Conservation (phyloP, 2,113 vertebrate species). For the Scolopax mira region DNA sequence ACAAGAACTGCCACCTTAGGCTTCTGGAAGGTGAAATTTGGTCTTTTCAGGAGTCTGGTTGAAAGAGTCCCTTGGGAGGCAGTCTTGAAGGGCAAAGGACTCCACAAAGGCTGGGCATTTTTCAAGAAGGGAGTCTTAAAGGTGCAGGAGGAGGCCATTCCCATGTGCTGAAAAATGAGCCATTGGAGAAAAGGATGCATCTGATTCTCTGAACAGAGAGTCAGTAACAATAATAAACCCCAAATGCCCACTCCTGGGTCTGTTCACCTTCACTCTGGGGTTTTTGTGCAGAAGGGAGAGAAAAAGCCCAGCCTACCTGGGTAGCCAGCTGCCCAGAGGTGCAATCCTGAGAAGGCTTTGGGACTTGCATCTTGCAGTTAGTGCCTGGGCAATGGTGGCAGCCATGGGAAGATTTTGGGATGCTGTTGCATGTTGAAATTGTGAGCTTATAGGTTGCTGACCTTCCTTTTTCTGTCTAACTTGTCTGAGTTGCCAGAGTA, state of each 20-base stretch:
- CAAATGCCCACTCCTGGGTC: not conserved
- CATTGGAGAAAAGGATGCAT: too few relatives aligned
- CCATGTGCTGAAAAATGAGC: too few relatives aligned
- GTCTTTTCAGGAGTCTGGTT: too few relatives aligned
- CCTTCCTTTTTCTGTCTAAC: not conserved
- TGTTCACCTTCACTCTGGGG: not conserved
- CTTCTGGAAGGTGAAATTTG: too few relatives aligned
- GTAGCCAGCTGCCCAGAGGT: not conserved
- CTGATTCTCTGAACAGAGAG: too few relatives aligned
- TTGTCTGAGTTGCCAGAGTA: not conserved
- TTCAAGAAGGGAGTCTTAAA: too few relatives aligned
- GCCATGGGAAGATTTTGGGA: not conserved
- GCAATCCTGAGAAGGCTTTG: not conserved
- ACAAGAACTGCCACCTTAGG: too few relatives aligned
- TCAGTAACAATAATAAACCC: not conserved
- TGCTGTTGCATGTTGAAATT: not conserved
- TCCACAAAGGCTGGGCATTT: too few relatives aligned
- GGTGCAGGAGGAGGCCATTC: too few relatives aligned
- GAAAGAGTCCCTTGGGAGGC: too few relatives aligned
- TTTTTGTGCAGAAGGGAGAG: not conserved
- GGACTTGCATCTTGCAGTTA: not conserved
- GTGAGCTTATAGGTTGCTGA: not conserved
- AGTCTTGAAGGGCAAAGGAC: too few relatives aligned
- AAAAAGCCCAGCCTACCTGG: not conserved
- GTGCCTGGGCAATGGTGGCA: not conserved